Conservation (phyloP, 2,113 vertebrate species). For the Anarrhichthys ocellatus region DNA sequence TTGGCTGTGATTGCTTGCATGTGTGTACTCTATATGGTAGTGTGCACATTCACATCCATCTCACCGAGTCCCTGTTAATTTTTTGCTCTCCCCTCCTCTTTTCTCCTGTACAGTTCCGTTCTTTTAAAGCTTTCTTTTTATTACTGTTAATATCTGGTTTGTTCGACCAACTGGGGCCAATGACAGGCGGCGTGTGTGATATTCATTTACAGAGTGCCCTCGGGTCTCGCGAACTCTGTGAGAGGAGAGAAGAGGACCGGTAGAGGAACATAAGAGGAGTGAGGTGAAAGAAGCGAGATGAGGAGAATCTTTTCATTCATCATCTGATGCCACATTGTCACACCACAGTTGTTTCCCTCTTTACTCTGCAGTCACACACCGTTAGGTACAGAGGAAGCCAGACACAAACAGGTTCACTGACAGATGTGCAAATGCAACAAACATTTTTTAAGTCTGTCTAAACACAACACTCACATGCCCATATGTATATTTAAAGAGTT, state of each 20-base stretch:
- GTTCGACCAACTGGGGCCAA: slow-evolving; percentile 50
- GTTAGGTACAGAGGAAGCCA: neutral
- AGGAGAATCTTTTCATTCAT: slow-evolving; percentile 28
- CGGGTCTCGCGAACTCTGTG: slow-evolving; percentile 28
- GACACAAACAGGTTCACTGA: slow-evolving; percentile 3
- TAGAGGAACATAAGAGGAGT: slow-evolving; percentile 3
- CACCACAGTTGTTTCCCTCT: slow-evolving; percentile 30
- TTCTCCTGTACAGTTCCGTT: slow-evolving; percentile 18
- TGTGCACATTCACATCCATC: slow-evolving; percentile 42
- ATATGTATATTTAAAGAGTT: neutral
- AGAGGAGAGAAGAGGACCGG: slow-evolving; percentile 20
- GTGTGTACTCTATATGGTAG: slow-evolving; percentile 32
- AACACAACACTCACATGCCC: neutral
- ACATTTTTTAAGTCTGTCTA: neutral
- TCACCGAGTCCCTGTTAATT: slow-evolving; percentile 22
- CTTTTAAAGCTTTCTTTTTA: slow-evolving; percentile 48
- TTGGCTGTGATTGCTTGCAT: slow-evolving; percentile 39
- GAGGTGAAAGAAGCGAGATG: slow-evolving; percentile 5
- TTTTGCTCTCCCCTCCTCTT: neutral
- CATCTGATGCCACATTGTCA: slow-evolving; percentile 12
- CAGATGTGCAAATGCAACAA: slow-evolving; percentile 14
- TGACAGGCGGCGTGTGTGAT: slow-evolving; percentile 31
- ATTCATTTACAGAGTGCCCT: slow-evolving; percentile 45
- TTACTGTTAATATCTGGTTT: slow-evolving; percentile 57
- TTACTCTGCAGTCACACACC: slow-evolving; percentile 21